phyloP scores from a whole-genome alignment of 1,140 invertebrate genomes.

The Drosophila ogumai region DNA sequence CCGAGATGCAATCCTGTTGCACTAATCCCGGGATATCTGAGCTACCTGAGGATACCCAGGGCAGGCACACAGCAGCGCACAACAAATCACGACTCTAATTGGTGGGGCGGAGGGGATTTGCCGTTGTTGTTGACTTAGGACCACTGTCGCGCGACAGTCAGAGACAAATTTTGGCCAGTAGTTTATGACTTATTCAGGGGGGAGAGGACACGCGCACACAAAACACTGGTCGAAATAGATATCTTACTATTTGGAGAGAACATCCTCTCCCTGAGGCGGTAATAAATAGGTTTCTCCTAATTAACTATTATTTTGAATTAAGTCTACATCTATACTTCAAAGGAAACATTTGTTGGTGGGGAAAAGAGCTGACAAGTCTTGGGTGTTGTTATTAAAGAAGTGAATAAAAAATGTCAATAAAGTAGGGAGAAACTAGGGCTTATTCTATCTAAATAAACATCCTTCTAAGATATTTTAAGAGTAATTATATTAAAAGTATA shows the following conservation, averaged over 20 bases:
- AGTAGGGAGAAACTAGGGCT: neutral
- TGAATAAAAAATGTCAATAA: neutral
- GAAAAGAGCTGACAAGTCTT: neutral
- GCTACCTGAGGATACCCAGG: neutral
- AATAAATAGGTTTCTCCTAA: neutral
- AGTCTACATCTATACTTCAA: neutral
- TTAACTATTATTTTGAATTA: constrained; percentile 1
- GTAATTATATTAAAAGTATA: too few relatives aligned
- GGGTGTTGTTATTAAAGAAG: neutral
- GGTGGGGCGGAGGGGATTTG: neutral
- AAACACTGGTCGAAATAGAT: constrained; percentile 11
- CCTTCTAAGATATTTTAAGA: too few relatives aligned
- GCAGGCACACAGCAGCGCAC: constrained; percentile 1
- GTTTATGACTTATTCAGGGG: constrained; percentile 44
- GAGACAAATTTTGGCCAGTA: constrained; percentile 36
- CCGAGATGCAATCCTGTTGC: constrained; percentile 30
- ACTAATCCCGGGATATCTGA: constrained; percentile 15
- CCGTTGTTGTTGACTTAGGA: constrained; percentile 20
- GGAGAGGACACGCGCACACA: neutral
- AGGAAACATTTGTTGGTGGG: too few relatives aligned
- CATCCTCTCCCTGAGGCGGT: neutral
- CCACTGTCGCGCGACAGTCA: neutral
- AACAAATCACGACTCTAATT: constrained; percentile 44
- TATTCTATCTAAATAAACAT: too few relatives aligned
- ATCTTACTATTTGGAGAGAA: neutral